Evolutionary conservation across 1,140 invertebrate species (phyloP).

Genomic region (Monomorium pharaonis): DNA sequence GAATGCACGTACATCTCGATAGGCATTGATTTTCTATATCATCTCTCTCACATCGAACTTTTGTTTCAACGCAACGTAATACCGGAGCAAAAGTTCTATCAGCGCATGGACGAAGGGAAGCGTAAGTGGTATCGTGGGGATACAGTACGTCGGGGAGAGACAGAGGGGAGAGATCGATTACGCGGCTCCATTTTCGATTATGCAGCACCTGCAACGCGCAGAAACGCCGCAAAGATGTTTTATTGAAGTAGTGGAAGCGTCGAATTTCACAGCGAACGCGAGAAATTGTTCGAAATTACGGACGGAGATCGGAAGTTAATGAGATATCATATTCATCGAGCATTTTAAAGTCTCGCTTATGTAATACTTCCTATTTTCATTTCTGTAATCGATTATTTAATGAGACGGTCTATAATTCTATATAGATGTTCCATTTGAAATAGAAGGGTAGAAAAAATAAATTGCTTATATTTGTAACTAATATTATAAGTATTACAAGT

Average conservation of each 20-base stretch:
- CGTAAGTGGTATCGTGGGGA: constrained; percentile 39
- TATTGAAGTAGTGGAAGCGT: constrained; percentile 36
- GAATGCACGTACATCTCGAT: constrained; percentile 21
- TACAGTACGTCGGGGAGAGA: constrained; percentile 30
- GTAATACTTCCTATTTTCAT: background rate
- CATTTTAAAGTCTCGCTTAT: background rate
- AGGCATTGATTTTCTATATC: constrained; percentile 54
- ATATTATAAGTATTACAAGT: too few species aligned
- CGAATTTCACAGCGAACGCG: constrained; percentile 19
- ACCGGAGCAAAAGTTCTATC: constrained; percentile 45
- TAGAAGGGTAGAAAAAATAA: background rate
- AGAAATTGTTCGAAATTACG: constrained; percentile 44
- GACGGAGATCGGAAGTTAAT: constrained; percentile 42
- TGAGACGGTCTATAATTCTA: background rate
- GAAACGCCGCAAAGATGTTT: constrained; percentile 50
- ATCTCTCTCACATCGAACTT: constrained; percentile 4
- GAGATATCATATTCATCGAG: constrained; percentile 25
- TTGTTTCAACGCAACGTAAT: constrained; percentile 53
- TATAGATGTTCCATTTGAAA: background rate
- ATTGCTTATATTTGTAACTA: constrained; percentile 2
- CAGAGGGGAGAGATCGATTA: constrained; percentile 42
- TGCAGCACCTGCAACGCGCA: constrained; percentile 39
- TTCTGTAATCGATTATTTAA: background rate
- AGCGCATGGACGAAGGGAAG: background rate
- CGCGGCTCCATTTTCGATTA: constrained; percentile 54